Percentiles rank a stretch among this genome's conserved stretches.
Evolutionary conservation across 2,113 vertebrate genomes (phyloP).

Genomic region (Hystrix brachyura): DNA sequence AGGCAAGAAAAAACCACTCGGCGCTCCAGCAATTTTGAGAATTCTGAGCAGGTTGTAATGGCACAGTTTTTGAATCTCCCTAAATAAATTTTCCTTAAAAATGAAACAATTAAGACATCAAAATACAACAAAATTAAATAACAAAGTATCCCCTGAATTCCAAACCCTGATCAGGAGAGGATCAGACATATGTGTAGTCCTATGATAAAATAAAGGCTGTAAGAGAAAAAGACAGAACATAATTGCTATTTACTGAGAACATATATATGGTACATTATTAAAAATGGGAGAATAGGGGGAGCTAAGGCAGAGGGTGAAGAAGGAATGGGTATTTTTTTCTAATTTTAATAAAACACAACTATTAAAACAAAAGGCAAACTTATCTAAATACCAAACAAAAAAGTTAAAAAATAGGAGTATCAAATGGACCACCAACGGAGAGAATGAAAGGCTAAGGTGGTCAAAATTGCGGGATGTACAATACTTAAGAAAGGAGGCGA

Average conservation of each 20-base stretch:
- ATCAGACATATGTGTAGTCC: background rate
- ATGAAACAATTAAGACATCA: background rate
- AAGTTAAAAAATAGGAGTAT: background rate
- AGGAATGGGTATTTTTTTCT: background rate
- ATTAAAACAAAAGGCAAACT: slow-evolving; percentile 9
- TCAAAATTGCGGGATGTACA: background rate
- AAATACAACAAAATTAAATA: slow-evolving; percentile 6
- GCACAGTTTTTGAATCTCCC: background rate
- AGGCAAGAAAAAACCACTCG: background rate
- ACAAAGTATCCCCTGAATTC: background rate
- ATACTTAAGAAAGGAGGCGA: background rate
- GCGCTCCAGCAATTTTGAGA: background rate
- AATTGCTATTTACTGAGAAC: background rate
- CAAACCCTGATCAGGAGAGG: background rate
- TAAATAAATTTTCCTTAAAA: slow-evolving; percentile 58
- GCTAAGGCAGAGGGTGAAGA: rapidly evolving
- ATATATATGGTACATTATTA: background rate
- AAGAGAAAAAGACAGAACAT: background rate
- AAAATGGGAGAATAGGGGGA: background rate
- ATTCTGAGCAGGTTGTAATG: background rate
- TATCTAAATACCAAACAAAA: background rate
- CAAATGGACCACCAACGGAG: background rate
- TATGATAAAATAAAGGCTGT: slow-evolving; percentile 3
- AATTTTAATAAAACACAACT: background rate
- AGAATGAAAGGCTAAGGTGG: background rate